A percentile compares a stretch with the other conserved stretches of the same genome.
These are phyloP conservation scores for Carabus problematicus DNA, from an alignment of 2,888 invertebrate species.

Conservation along the genomic window DNA sequence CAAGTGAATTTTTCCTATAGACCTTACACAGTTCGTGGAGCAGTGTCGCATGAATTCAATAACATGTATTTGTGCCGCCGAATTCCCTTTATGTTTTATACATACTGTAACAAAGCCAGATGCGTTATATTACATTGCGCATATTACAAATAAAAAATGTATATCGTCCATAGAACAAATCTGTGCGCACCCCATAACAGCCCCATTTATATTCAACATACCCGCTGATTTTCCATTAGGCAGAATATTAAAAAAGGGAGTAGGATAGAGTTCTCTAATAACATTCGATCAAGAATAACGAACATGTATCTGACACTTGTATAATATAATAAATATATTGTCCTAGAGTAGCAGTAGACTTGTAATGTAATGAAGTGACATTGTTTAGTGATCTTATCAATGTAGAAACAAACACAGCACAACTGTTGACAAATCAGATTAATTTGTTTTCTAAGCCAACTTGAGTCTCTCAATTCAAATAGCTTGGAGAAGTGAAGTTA, in stretches of 20 bases:
- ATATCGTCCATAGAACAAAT: conserved; percentile 5
- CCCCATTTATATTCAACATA: conserved; percentile 18
- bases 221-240: conserved; percentile 21
- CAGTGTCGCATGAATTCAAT: too few relatives aligned
- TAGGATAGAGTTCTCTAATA: conserved; percentile 6
- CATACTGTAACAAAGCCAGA: too few relatives aligned
- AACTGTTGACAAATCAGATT: conserved; percentile 4
- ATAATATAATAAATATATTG: too few relatives aligned
- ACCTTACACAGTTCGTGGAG: too few relatives aligned
- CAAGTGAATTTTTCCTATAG: too few relatives aligned
- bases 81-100: too few relatives aligned
- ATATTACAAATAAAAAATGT: not conserved
- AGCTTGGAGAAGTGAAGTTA: too few relatives aligned
- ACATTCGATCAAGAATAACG: conserved; percentile 15
- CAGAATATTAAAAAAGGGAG: conserved; percentile 19
- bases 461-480: too few relatives aligned
- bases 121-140: too few relatives aligned
- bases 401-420: not conserved
- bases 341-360: too few relatives aligned
- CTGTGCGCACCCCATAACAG: too few relatives aligned
- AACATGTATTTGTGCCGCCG: too few relatives aligned
- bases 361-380: conserved; percentile 1
- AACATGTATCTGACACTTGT: not conserved
- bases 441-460: conserved; percentile 9
- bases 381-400: not conserved